Evolutionary conservation across 92 coral and sea anemone genomes (phyloP), one percentile per base, ranked within the genome.

Genomic region (Scolanthus callimorphus): DNA sequence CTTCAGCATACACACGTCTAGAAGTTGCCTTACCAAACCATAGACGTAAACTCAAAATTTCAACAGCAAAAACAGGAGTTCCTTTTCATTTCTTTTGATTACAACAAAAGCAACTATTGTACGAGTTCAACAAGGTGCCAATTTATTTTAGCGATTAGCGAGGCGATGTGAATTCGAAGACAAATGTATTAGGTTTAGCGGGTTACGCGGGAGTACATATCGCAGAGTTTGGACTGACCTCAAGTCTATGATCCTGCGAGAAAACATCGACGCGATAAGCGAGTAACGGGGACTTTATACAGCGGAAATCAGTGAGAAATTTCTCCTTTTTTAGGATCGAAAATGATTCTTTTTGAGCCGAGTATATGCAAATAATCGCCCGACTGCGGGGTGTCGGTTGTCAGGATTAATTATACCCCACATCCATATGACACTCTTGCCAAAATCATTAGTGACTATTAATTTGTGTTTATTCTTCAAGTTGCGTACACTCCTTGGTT

Each of bases 361-460:
- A 6, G 27, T 51, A 69, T 83, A 82, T 87, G 90, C 73, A 69
- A 83, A 83, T 86, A 51, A 21, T 39, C 12, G 47, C 13, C 53
- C 38, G n/a, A n/a, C 57, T 49, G 72, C 69, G 70, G 47, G 77
- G 90, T 74, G 78, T 62, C 80, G 67, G 55, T 62, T 69, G 66
- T 65, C 83, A 61, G 69, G 80, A 88, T 88, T 85, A 88, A 83
- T 88, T 69, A 78, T 74, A 62, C 68, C 71, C 68, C 67, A 78
- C 59, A 67, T 39, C 70, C 90, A 78, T 76, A 80, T 88, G 90
- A 75, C 96, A 83, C 79, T 70, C 80, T 78, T 71, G 86, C 78
- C 84, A 77, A n/a, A 82, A 80, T 85, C 89, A 80, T 85, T 84
- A 84, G 82, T 65, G 85, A 80, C 91, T 88, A 89, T 94, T 46